Percentiles rank a stretch among this genome's conserved stretches.
These are phyloP conservation scores for Hirtodrosophila duncani DNA, from an alignment of 2,888 invertebrate genomes.

Conservation along the genomic window DNA sequence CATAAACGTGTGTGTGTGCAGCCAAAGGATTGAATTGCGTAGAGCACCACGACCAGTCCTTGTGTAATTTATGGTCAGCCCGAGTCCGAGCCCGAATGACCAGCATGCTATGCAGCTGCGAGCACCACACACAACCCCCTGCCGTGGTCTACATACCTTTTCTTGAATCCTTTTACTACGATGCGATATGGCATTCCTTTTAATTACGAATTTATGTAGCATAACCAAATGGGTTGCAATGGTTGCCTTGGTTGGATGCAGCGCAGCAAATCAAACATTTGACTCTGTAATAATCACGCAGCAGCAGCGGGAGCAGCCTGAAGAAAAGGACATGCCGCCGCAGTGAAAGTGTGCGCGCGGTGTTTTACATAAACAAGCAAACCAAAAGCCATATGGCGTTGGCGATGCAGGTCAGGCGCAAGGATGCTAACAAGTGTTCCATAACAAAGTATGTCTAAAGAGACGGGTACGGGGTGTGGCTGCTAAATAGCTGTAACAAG, in stretches of 20 bases:
- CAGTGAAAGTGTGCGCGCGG: constrained; percentile 37
- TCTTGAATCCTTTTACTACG: constrained; percentile 42
- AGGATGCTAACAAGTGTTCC: neutral
- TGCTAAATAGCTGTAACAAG: too few relatives aligned
- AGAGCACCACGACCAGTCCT: constrained; percentile 20
- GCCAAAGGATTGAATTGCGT: constrained; percentile 49
- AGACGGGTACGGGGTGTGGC: too few relatives aligned
- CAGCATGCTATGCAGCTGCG: constrained; percentile 42
- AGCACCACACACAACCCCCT: constrained; percentile 23
- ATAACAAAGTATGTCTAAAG: too few relatives aligned
- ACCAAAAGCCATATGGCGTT: constrained; percentile 5
- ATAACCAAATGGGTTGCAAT: constrained; percentile 34
- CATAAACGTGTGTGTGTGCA: constrained; percentile 21
- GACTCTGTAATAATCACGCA: constrained; percentile 38
- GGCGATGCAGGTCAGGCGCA: neutral
- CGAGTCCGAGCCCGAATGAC: constrained; percentile 28
- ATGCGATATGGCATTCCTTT: constrained; percentile 26
- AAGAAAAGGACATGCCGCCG: constrained; percentile 27
- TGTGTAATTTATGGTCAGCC: constrained; percentile 56
- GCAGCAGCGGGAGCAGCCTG: constrained; percentile 18
- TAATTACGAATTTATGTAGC: constrained; percentile 48
- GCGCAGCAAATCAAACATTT: constrained; percentile 42
- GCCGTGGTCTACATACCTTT: constrained; percentile 29
- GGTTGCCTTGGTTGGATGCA: constrained; percentile 29
- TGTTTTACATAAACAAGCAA: neutral